A percentile compares a stretch with the other conserved stretches of the same genome.
These are phyloP conservation scores for Melanotaenia maccullochi DNA, from an alignment of 2,797 vertebrate genomes.

Conservation along the genomic window DNA sequence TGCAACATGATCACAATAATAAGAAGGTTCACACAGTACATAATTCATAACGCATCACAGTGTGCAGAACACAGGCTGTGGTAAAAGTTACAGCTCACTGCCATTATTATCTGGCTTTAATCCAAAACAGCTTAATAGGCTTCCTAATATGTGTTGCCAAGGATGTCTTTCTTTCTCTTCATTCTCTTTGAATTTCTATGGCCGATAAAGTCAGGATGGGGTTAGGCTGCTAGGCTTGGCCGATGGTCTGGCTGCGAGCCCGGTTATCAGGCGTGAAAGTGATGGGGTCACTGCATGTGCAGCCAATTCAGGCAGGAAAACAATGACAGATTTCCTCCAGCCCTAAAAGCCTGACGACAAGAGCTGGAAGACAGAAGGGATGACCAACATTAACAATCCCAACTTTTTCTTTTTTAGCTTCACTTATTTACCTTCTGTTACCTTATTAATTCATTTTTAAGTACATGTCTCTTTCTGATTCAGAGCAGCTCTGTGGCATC, in stretches of 20 bases:
- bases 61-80: slow-evolving; percentile 54
- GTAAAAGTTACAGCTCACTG: slow-evolving; percentile 66
- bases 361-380: slow-evolving; percentile 18
- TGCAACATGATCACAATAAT: slow-evolving; percentile 74
- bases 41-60: slow-evolving; percentile 66
- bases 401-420: neutral
- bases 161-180: slow-evolving; percentile 45
- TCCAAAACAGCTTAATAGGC: slow-evolving; percentile 66
- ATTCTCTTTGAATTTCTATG: slow-evolving; percentile 27
- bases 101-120: slow-evolving; percentile 69
- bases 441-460: neutral
- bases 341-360: slow-evolving; percentile 30
- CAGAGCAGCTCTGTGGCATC: neutral
- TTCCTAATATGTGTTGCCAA: slow-evolving; percentile 58
- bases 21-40: slow-evolving; percentile 61
- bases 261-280: slow-evolving; percentile 28
- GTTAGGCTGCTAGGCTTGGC: slow-evolving; percentile 40
- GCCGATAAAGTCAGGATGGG: slow-evolving; percentile 56
- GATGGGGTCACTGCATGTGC: slow-evolving; percentile 49
- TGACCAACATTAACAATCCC: slow-evolving; percentile 28
- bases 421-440: neutral
- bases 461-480: slow-evolving; percentile 4
- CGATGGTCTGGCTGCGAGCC: slow-evolving; percentile 47
- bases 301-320: slow-evolving; percentile 59
- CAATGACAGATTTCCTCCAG: slow-evolving; percentile 44